A percentile compares a stretch with the other conserved stretches of the same genome.
Evolutionary conservation across 1,140 invertebrate genomes (phyloP).

Genomic region (Drosophila ficusphila): DNA sequence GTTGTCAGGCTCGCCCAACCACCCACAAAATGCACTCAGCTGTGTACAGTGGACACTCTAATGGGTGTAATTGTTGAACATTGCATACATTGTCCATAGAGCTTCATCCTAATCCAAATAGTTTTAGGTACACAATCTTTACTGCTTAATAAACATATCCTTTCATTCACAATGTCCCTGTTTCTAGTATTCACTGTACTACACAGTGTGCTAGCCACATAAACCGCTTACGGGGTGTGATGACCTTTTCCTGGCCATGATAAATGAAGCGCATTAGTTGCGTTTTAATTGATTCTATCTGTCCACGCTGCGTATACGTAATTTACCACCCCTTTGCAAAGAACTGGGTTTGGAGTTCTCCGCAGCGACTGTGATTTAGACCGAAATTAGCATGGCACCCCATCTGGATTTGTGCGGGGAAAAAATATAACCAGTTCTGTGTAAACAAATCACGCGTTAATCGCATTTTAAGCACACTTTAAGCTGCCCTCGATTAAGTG

Average conservation of each 20-base stretch:
- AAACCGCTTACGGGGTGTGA: conserved; percentile 27
- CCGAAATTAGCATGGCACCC: conserved; percentile 65
- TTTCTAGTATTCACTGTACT: neutral
- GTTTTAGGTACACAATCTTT: too few species aligned
- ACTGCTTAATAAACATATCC: neutral
- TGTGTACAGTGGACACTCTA: neutral
- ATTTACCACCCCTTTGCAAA: conserved; percentile 1
- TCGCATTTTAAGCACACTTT: conserved; percentile 77
- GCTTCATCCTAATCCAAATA: too few species aligned
- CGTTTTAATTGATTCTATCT: conserved; percentile 78
- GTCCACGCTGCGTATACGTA: conserved; percentile 31
- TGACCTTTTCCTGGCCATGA: conserved; percentile 59
- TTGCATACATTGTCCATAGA: too few species aligned
- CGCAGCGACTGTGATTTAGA: conserved; percentile 41
- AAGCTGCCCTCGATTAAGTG: conserved; percentile 57
- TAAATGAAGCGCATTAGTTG: conserved; percentile 78
- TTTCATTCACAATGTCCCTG: too few species aligned
- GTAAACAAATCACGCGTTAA: conserved; percentile 72
- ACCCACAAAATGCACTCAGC: conserved; percentile 15
- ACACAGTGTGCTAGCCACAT: conserved; percentile 21
- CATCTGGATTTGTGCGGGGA: conserved; percentile 5
- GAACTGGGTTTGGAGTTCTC: neutral
- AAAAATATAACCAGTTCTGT: conserved; percentile 26
- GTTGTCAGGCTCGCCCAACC: neutral
- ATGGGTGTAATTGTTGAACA: neutral